Evolutionary conservation across 1,140 invertebrate species (phyloP).

Genomic region (Bombyx mandarina): DNA sequence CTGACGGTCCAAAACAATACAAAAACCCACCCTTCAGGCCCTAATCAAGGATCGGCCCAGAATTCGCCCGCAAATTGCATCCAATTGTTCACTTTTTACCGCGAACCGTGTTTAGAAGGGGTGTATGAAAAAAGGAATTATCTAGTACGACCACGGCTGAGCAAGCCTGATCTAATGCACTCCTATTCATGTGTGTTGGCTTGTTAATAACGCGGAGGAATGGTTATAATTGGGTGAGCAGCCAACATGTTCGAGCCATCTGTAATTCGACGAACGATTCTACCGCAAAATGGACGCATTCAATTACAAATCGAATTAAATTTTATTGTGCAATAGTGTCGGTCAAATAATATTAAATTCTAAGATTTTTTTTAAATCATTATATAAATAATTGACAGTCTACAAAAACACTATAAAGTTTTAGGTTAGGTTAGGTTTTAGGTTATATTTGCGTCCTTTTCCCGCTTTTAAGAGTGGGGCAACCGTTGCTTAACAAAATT

Average conservation of each 20-base stretch:
- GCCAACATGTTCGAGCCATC: conserved; percentile 33
- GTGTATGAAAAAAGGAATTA: conserved; percentile 44
- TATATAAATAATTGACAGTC: too few species aligned
- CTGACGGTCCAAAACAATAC: conserved; percentile 44
- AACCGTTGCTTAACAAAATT: too few species aligned
- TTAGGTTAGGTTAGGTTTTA: too few species aligned
- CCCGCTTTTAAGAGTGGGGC: too few species aligned
- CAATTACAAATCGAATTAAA: too few species aligned
- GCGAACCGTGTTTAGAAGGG: conserved; percentile 46
- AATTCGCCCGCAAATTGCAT: conserved; percentile 68
- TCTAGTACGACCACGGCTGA: conserved; percentile 28
- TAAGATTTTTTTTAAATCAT: too few species aligned
- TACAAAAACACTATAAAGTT: too few species aligned
- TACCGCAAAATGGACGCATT: too few species aligned
- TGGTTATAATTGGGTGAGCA: conserved; percentile 30
- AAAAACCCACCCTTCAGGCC: conserved; percentile 40
- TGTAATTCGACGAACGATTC: conserved; percentile 31
- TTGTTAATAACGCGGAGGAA: conserved; percentile 29
- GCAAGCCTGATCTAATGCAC: conserved; percentile 42
- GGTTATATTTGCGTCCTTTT: too few species aligned
- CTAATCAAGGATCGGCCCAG: conserved; percentile 56
- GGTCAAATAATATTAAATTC: too few species aligned
- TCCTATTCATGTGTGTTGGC: conserved; percentile 45
- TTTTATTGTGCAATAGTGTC: too few species aligned
- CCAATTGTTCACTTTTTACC: conserved; percentile 70